Base-by-base conservation (phyloP, 2,888 invertebrate genomes). In the Zaprionus obscuricornis region DNA sequence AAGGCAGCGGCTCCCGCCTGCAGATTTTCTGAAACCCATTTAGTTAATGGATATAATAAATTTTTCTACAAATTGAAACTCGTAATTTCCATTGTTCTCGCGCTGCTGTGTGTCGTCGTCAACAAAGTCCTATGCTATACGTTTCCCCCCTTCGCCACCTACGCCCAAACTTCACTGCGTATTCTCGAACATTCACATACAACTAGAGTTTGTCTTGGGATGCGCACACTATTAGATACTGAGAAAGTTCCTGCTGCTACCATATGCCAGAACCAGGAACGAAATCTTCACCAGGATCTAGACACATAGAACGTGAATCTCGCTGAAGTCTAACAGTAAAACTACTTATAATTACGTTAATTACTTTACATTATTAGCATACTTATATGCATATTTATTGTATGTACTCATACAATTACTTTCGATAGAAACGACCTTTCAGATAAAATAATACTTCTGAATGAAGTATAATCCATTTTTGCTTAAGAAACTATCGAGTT, bases 31-130 rank as follows among this genome's bases (percentile, higher is more conserved):
- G 82, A 87, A 87, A 87, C 83, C 88, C 88, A 89, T 90, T 89
- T 89, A 83, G 85, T 87, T 90, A 90, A 90, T 90, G 90, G 89
- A 87, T 87, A 88, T 88, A 88, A 90, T 89, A 90, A 89, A 90
- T 90, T 89, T 89, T 78, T 81, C 79, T 85, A 87, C 82, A 89
- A 89, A 89, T 89, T 89, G 88, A 88, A 89, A 89, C 81, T 88
- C 88, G 88, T 89, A 89, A 89, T 86, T 88, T 88, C 87, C 78
- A 82, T 78, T 75, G 85, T 87, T 79, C 79, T 77, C 83, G 76
- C 76, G 72, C 72, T 56, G 64, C 60, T 55, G 45, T 59, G 52
- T 57, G 63, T 52, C 66, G 57, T 52, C 65, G 52, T 59, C 45
- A 37, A 51, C 54, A 18, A 39, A 46, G 51, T 56, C 59, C 60